A percentile compares a stretch with the other conserved stretches of the same genome.
Evolutionary conservation across 2,113 vertebrate species (phyloP).

Genomic region (Triplophysa tibetana): DNA sequence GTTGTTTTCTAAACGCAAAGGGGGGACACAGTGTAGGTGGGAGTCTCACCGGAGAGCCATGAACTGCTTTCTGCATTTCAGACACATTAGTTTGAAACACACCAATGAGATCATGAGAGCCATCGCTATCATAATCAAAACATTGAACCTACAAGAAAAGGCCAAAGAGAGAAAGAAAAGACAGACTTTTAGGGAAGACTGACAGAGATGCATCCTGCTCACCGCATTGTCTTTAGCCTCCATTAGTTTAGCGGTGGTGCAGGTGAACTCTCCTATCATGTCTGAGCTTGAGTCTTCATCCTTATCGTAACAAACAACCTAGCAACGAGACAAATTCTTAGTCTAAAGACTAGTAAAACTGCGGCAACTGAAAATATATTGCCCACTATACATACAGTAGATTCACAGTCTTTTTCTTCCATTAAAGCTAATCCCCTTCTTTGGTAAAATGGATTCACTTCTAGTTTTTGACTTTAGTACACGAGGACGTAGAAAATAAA

Average conservation of each 20-base stretch:
- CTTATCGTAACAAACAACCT: slow-evolving; percentile 63
- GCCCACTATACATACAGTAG: too few relatives aligned
- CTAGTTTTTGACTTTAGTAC: too few relatives aligned
- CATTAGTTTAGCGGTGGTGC: slow-evolving; percentile 48
- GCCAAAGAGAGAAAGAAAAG: slow-evolving; percentile 43
- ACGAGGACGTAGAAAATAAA: too few relatives aligned
- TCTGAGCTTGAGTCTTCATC: slow-evolving; percentile 57
- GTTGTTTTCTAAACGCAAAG: neutral
- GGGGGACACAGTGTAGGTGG: slow-evolving; percentile 12
- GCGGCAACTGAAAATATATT: neutral
- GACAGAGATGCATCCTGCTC: slow-evolving; percentile 44
- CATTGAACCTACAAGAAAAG: slow-evolving; percentile 80
- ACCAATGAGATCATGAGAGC: slow-evolving; percentile 91
- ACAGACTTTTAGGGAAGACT: neutral
- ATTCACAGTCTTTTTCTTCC: too few relatives aligned
- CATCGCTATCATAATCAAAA: slow-evolving; percentile 84
- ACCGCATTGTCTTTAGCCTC: slow-evolving; percentile 52
- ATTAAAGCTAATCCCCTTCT: too few relatives aligned
- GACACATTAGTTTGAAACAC: slow-evolving; percentile 80
- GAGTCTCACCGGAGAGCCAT: slow-evolving; percentile 75
- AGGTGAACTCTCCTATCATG: slow-evolving; percentile 59
- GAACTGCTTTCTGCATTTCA: slow-evolving; percentile 76
- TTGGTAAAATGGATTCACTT: too few relatives aligned
- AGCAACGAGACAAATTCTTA: slow-evolving; percentile 51
- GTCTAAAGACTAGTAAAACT: slow-evolving; percentile 19